A percentile compares a stretch with the other conserved stretches of the same genome.
phyloP scores from a whole-genome alignment of 2,888 invertebrate species.

The Caradrina clavipalpis region DNA sequence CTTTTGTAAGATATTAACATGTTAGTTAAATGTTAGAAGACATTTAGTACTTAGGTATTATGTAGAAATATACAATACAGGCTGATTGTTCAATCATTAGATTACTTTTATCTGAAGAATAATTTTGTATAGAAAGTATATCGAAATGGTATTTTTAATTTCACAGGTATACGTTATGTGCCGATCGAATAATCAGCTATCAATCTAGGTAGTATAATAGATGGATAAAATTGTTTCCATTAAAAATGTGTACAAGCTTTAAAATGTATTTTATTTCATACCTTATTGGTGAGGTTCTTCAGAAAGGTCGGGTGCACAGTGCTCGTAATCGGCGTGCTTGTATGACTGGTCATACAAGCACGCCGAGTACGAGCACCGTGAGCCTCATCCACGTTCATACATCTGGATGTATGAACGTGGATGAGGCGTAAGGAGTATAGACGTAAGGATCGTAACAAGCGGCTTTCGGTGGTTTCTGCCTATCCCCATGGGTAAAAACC shows the following conservation, averaged over 20 bases:
- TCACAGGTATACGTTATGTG: neutral
- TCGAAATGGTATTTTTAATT: neutral
- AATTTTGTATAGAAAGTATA: neutral
- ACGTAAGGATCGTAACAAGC: too few relatives aligned
- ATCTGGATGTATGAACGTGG: too few relatives aligned
- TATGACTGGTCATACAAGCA: too few relatives aligned
- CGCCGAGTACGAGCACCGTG: too few relatives aligned
- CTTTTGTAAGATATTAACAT: conserved; percentile 36
- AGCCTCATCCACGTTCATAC: too few relatives aligned
- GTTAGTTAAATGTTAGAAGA: conserved; percentile 1
- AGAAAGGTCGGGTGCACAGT: too few relatives aligned
- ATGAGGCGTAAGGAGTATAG: too few relatives aligned
- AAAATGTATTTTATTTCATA: conserved; percentile 26
- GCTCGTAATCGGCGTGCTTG: too few relatives aligned
- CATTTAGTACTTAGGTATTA: neutral
- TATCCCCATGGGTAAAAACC: too few relatives aligned
- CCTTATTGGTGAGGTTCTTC: too few relatives aligned
- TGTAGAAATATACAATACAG: neutral
- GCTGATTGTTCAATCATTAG: neutral
- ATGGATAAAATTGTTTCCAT: conserved; percentile 4
- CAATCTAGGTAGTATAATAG: neutral
- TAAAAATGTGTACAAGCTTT: conserved; percentile 2
- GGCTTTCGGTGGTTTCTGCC: too few relatives aligned
- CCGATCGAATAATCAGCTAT: neutral
- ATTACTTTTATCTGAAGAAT: neutral